Percentiles rank a stretch among this genome's conserved stretches.
Evolutionary conservation across 2,113 vertebrate genomes (phyloP).

Genomic region (Catharus bicknelli): DNA sequence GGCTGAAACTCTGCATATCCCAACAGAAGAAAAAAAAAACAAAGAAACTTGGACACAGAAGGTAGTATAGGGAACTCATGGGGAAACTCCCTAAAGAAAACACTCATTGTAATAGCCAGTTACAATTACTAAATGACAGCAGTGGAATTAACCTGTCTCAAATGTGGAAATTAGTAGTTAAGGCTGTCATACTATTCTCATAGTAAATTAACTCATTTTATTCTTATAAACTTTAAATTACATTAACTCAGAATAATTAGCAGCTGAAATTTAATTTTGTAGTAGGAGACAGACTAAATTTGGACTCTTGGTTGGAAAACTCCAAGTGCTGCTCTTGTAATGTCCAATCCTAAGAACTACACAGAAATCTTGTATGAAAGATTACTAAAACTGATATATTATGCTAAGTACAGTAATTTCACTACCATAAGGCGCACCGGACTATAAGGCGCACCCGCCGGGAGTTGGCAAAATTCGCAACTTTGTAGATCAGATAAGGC

Average conservation of each 20-base stretch:
- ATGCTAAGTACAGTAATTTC: background rate
- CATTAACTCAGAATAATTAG: background rate
- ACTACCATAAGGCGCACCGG: no score
- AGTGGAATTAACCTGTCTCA: background rate
- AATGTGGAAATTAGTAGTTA: slow-evolving; percentile 15
- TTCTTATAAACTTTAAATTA: background rate
- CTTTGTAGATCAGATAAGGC: no score
- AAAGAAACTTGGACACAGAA: background rate
- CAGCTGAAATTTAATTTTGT: background rate
- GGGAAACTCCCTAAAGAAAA: background rate
- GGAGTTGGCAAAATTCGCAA: no score
- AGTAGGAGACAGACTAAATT: background rate
- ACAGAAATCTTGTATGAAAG: background rate
- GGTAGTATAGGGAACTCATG: background rate
- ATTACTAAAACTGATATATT: background rate
- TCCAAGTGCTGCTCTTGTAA: background rate
- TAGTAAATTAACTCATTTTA: slow-evolving; percentile 4
- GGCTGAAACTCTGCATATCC: background rate
- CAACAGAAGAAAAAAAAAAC: background rate
- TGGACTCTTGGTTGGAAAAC: background rate
- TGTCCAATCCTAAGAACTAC: background rate
- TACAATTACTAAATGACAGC: background rate
- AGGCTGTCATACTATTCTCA: background rate
- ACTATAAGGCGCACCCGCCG: no score
- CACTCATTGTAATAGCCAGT: background rate